These are phyloP conservation scores for Drosophila meridionalis DNA, from an alignment of 2,888 invertebrate species.

Conservation along the genomic window DNA sequence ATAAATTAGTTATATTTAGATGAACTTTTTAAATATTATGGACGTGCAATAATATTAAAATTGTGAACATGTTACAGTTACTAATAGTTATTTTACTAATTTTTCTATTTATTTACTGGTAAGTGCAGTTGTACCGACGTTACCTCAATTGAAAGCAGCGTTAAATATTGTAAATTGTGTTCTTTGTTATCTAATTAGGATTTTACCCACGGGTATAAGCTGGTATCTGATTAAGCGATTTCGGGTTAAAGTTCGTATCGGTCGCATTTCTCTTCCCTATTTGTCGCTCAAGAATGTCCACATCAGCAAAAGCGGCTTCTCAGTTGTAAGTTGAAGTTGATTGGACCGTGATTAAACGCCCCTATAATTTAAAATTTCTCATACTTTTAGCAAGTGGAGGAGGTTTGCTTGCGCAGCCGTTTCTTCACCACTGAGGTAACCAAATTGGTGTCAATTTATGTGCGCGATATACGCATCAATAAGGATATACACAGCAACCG, in stretches of 20 bases:
- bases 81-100: constrained; percentile 70
- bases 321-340: constrained; percentile 87
- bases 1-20: constrained; percentile 19
- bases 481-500: constrained; percentile 88
- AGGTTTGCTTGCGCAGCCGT: constrained; percentile 93
- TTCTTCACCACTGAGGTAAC: constrained; percentile 95
- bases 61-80: constrained; percentile 76
- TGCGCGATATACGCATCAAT: constrained; percentile 92
- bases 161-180: constrained; percentile 9
- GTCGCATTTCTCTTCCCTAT: constrained; percentile 92
- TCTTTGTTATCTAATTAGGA: constrained; percentile 86
- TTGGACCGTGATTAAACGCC: constrained; percentile 12
- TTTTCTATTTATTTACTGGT: constrained; percentile 82
- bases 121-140: constrained; percentile 45
- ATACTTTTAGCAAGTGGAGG: constrained; percentile 90
- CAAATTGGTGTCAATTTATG: constrained; percentile 92
- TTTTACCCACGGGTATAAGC: constrained; percentile 91
- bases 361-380: constrained; percentile 7
- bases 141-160: constrained; percentile 9
- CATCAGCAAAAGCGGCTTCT: constrained; percentile 92
- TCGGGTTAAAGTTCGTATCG: constrained; percentile 91
- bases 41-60: constrained; percentile 31
- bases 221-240: constrained; percentile 93
- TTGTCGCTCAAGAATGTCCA: constrained; percentile 91
- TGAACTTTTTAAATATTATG: constrained; percentile 24